Conservation (phyloP, 2,888 invertebrate species). For the Dryocosmus kuriphilus region DNA sequence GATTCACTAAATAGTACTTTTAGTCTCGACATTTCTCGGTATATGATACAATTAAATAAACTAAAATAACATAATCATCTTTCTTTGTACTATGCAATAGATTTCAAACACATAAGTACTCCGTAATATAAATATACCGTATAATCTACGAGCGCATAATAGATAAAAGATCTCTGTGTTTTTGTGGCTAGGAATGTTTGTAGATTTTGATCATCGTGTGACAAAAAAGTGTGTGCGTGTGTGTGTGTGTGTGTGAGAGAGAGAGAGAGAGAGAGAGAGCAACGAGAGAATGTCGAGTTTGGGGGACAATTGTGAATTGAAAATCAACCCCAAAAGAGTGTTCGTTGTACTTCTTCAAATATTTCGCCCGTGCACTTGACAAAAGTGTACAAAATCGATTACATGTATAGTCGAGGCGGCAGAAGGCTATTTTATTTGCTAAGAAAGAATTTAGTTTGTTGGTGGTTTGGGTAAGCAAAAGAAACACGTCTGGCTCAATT, state of each 20-base stretch:
- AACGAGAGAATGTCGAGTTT: not conserved
- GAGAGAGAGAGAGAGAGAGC: slow-evolving; percentile 11
- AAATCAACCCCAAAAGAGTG: slow-evolving; percentile 13
- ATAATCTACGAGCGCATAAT: slow-evolving; percentile 72
- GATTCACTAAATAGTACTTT: slow-evolving; percentile 69
- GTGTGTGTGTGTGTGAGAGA: not conserved
- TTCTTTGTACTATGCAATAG: slow-evolving; percentile 75
- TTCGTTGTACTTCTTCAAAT: slow-evolving; percentile 20
- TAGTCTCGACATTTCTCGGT: slow-evolving; percentile 72
- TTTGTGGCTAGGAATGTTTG: slow-evolving; percentile 58
- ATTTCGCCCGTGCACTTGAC: not conserved
- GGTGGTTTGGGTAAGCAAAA: slow-evolving; percentile 33
- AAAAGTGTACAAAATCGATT: slow-evolving; percentile 19
- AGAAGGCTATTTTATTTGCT: slow-evolving; percentile 22
- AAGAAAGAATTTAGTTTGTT: slow-evolving; percentile 24
- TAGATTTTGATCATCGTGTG: slow-evolving; percentile 36
- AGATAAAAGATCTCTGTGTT: slow-evolving; percentile 73
- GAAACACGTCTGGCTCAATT: slow-evolving; percentile 31
- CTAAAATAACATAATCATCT: slow-evolving; percentile 72
- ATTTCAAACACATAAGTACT: slow-evolving; percentile 69
- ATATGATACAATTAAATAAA: slow-evolving; percentile 70
- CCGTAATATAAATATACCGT: slow-evolving; percentile 63
- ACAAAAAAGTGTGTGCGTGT: slow-evolving; percentile 33
- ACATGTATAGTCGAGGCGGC: slow-evolving; percentile 4
- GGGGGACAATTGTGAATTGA: slow-evolving; percentile 5